phyloP scores from a whole-genome alignment of 2,797 vertebrate species.

The Paramormyrops hopkinsi region DNA sequence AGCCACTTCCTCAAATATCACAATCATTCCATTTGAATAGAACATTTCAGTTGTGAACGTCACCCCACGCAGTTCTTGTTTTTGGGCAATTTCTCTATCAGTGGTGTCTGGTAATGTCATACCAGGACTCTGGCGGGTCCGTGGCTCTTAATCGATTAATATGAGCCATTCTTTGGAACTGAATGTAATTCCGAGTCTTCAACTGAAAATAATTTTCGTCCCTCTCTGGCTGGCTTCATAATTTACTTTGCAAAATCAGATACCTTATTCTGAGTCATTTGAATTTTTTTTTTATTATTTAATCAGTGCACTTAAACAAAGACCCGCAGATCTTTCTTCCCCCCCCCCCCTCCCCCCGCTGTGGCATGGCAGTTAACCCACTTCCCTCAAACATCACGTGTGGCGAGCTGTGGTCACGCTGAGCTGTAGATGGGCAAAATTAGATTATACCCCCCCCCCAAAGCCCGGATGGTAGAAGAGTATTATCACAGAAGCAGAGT shows the following conservation, averaged over 20 bases:
- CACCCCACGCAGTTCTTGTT: neutral
- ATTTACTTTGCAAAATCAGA: neutral
- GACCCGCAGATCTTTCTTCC: neutral
- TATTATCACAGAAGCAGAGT: conserved; percentile 8
- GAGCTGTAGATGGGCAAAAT: neutral
- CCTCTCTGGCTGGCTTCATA: neutral
- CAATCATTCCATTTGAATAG: neutral
- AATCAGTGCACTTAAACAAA: neutral
- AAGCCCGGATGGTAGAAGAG: neutral
- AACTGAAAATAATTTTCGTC: neutral
- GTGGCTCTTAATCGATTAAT: neutral
- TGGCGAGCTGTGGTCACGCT: neutral
- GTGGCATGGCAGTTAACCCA: neutral
- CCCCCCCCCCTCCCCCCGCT: neutral
- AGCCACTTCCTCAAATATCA: neutral
- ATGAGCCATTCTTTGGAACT: neutral
- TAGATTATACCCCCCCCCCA: neutral
- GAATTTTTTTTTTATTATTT: neutral
- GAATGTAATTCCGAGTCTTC: neutral
- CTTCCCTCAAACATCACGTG: neutral
- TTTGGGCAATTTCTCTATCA: neutral
- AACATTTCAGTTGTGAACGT: neutral
- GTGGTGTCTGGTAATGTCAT: neutral
- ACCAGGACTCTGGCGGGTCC: neutral
- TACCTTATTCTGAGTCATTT: neutral